These are phyloP conservation scores for Acanthochromis polyacanthus DNA, from an alignment of 2,113 vertebrate genomes.

Conservation along the genomic window DNA sequence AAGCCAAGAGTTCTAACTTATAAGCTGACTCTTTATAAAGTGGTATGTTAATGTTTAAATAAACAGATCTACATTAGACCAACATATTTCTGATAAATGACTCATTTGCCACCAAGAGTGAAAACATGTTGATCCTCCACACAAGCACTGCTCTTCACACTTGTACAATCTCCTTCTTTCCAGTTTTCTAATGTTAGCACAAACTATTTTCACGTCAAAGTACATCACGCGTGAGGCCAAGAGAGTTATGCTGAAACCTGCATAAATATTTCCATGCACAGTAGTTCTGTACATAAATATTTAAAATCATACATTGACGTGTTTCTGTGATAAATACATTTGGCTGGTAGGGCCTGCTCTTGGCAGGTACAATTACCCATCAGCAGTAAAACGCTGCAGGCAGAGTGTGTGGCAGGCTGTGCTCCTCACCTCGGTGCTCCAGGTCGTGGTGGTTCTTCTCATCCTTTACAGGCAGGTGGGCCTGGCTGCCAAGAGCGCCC, in stretches of 20 bases:
- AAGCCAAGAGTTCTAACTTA: background rate
- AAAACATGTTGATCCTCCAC: background rate
- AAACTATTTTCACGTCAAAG: constrained; percentile 15
- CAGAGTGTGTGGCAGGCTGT: constrained; percentile 28
- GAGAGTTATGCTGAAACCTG: background rate
- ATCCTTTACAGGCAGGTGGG: constrained; percentile 94
- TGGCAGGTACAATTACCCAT: constrained; percentile 12
- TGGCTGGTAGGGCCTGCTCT: constrained; percentile 23
- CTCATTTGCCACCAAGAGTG: background rate
- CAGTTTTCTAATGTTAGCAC: background rate
- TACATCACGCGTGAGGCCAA: background rate
- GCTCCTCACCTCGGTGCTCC: constrained; percentile 94
- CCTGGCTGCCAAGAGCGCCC: constrained; percentile 93
- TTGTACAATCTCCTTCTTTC: background rate
- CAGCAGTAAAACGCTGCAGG: constrained; percentile 16
- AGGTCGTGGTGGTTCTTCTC: constrained; percentile 98
- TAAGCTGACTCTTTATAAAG: too few relatives aligned
- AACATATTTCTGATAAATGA: background rate
- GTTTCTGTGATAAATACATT: constrained; percentile 24
- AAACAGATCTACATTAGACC: background rate
- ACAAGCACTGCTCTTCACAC: background rate
- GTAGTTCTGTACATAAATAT: constrained; percentile 14
- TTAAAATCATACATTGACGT: background rate
- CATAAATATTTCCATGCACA: background rate
- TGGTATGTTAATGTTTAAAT: background rate